These are phyloP conservation scores for Formica exsecta DNA, from an alignment of 1,140 invertebrate genomes.

Conservation along the genomic window DNA sequence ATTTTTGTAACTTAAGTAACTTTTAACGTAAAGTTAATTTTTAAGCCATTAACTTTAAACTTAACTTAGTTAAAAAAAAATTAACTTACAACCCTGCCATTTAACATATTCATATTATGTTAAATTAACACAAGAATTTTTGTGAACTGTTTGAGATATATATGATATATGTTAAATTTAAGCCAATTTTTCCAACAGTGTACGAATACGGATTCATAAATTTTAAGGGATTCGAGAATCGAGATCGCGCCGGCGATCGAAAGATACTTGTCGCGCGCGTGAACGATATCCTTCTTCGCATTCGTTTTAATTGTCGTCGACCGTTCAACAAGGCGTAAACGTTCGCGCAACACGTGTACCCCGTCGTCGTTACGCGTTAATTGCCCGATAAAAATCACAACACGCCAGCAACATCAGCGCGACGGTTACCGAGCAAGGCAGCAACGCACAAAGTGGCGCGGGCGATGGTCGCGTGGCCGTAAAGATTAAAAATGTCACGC, in stretches of 20 bases:
- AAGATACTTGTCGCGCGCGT: constrained; percentile 8
- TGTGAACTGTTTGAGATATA: no score
- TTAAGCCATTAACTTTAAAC: no score
- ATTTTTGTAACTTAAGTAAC: no score
- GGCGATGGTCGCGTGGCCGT: constrained; percentile 75
- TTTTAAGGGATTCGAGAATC: background rate
- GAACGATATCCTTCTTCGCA: constrained; percentile 69
- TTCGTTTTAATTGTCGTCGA: constrained; percentile 80
- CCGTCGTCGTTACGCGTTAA: constrained; percentile 82
- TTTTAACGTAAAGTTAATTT: no score
- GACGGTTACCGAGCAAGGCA: constrained; percentile 56
- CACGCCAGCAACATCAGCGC: constrained; percentile 81
- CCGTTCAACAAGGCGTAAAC: constrained; percentile 80
- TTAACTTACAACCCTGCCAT: no score
- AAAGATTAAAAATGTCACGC: constrained; percentile 85
- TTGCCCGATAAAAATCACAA: constrained; percentile 87
- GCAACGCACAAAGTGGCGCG: constrained; percentile 38
- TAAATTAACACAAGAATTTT: no score
- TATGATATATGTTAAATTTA: no score
- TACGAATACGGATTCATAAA: background rate
- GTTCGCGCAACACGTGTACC: constrained; percentile 84
- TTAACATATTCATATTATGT: no score
- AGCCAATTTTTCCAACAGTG: no score
- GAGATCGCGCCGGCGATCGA: background rate
- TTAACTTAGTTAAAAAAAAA: no score